These are phyloP conservation scores for Yponomeuta evonymella DNA, from an alignment of 2,888 invertebrate genomes.

Conservation along the genomic window DNA sequence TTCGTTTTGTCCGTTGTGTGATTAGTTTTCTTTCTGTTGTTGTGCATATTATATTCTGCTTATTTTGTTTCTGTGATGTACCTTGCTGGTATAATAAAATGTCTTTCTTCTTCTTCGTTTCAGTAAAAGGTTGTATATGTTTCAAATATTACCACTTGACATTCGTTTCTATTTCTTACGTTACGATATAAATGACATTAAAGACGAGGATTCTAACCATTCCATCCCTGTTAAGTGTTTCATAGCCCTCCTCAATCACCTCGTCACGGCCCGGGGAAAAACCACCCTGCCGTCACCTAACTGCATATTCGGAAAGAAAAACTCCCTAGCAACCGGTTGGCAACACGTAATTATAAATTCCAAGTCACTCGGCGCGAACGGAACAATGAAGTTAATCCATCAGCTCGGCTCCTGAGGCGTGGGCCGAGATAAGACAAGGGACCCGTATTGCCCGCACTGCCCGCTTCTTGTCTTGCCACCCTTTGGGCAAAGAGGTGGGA, in stretches of 20 bases:
- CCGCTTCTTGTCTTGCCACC: conserved; percentile 35
- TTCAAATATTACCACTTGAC: no score
- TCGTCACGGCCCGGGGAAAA: background rate
- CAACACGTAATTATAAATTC: conserved; percentile 70
- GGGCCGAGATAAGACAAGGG: conserved; percentile 73
- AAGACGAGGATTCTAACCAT: no score
- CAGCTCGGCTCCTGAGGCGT: conserved; percentile 68
- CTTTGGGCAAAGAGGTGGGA: conserved; percentile 20
- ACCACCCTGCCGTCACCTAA: background rate
- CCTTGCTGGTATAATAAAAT: no score
- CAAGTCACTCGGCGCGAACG: conserved; percentile 62
- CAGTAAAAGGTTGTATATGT: no score
- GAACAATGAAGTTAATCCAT: conserved; percentile 76
- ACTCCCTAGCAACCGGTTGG: conserved; percentile 5
- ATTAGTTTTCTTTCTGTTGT: no score
- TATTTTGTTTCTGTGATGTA: no score
- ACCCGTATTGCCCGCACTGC: conserved; percentile 32
- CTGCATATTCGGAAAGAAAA: background rate
- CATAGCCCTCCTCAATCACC: background rate
- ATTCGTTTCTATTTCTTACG: no score
- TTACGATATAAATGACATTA: no score
- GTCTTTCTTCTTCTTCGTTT: no score
- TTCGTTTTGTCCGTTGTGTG: no score
- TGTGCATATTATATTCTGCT: no score
- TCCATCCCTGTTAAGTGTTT: no score